Percentiles rank a stretch among this genome's conserved stretches.
phyloP scores from a whole-genome alignment of 2,888 invertebrate genomes.

The Slavum lentiscoides region DNA sequence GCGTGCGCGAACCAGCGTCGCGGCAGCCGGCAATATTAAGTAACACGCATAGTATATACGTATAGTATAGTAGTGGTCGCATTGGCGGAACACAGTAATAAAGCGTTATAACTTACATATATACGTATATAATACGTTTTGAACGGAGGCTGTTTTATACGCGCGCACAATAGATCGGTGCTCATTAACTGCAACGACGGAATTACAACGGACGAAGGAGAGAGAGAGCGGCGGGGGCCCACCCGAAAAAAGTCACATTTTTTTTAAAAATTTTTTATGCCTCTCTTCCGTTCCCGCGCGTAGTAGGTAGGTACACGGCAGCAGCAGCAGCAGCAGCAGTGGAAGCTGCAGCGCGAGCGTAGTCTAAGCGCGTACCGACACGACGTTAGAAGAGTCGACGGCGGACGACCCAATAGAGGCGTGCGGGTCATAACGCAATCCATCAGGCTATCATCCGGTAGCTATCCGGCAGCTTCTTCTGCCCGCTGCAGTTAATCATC shows the following conservation, averaged over 20 bases:
- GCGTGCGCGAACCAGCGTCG: neutral
- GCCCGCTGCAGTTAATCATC: slow-evolving; percentile 26
- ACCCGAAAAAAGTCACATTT: slow-evolving; percentile 14
- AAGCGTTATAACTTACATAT: slow-evolving; percentile 2
- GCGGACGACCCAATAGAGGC: slow-evolving; percentile 16
- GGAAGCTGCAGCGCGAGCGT: no score
- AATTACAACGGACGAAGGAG: slow-evolving; percentile 1
- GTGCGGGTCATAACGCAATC: slow-evolving; percentile 41
- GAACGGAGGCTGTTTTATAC: neutral
- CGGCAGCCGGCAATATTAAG: neutral
- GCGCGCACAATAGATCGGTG: slow-evolving; percentile 25
- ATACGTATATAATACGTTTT: neutral
- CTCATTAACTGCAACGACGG: slow-evolving; percentile 47
- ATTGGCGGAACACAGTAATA: slow-evolving; percentile 12
- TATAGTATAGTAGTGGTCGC: neutral
- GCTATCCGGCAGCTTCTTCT: slow-evolving; percentile 42
- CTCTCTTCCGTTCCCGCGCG: no score
- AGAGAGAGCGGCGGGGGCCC: neutral
- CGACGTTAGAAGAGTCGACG: neutral
- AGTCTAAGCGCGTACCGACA: no score
- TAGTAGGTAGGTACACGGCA: neutral
- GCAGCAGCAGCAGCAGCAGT: neutral
- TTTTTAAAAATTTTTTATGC: neutral
- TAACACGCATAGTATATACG: no score
- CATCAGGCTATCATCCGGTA: slow-evolving; percentile 50